Base-by-base conservation (phyloP, 2,113 vertebrate species). In the Dascyllus trimaculatus region DNA sequence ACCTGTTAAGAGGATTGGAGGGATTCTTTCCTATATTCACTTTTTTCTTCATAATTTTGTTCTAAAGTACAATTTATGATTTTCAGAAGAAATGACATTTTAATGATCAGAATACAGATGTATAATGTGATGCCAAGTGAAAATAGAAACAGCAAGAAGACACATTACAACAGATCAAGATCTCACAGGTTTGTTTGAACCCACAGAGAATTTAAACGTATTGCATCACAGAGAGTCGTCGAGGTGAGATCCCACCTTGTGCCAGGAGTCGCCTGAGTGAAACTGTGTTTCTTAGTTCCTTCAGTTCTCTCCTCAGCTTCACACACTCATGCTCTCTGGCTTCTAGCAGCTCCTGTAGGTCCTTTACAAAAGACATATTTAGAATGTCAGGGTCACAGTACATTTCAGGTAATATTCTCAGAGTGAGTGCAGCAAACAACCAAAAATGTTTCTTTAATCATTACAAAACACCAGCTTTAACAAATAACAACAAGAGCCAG, bases 251-350 rank as follows among this genome's bases (percentile, higher is more conserved):
- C 80, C 74, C 29, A 93, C 94, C 90, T 73, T 89, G 89, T 7
- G 85, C 76, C 56, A 94, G 74, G 1, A 92, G 71, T 59, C 68
- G 86, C 65, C 93, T 87, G 67, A 95, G 88, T 21, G 91, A 88
- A 19, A 79, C 85, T 0, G 89, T 91, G 78, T 76, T 85, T 53
- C 90, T 94, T 0, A 86, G 69, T 38, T 87, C 88, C 80, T 92
- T 91, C 58, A 96, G 71, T 75, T 96, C 95, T 26, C 86, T 91
- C 62, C 93, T 93, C 49, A 96, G 72, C 62, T 92, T 81, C 51
- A 79, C 62, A 5, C 90, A 91, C 78, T 92, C 93, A 7, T 71
- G 91, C 69, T 95, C 95, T 78, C 89, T 75, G 68, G 89, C 91
- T 73, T 93, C 91, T 40, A 96, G 80, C 60, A 94, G 90, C 68